Evolutionary conservation across 1,140 invertebrate species (phyloP), one percentile per base, ranked within the genome.

Genomic region (Hypothenemus hampei): DNA sequence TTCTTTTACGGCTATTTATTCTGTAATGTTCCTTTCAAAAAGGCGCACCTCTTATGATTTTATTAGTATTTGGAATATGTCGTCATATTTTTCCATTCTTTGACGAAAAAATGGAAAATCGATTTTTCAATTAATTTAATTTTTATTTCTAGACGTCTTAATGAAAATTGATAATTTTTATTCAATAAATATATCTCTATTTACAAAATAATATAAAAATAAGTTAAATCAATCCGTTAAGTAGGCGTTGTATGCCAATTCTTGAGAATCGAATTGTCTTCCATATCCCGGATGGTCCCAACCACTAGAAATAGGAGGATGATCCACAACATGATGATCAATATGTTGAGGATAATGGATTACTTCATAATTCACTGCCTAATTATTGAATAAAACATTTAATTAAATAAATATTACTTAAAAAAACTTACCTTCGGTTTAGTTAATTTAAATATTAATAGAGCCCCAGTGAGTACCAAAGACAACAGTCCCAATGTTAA

Each of bases 391-490:
- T 46, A 53, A 37, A 37, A 60, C 35, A 37, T 29, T 53, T 43
- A 43, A 22, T 11, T 22, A 6, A 43, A 13, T 10, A 43, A 29
- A 46, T 15, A 18, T 46, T 46, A 6, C 13, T 5, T 0, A 33
- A 18, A 0, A 1, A 18, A 18, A 4, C n/a, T 72, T 46, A 86
- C 81, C 68, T 89, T 89, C 50, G 87, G 87, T 64, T 89, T 89
- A 50, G 86, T 85, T 63, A 90, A 79, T 72, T 89, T 89, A 74
- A 90, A 90, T 65, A 90, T 86, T 29, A 90, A 75, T 78, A 90
- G 79, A 23, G 87, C 87, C 48, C 85, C 87, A 62, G 85, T 87
- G 10, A 87, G 72, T 11, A 88, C 88, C 56, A 91, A 70, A 1
- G 87, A 90, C 11, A 91, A 78, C n/a, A 91, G 79, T 62, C 86